Percentiles rank a stretch among this genome's conserved stretches.
Evolutionary conservation across 1,140 invertebrate species (phyloP).

Genomic region (Caenorhabditis briggsae): DNA sequence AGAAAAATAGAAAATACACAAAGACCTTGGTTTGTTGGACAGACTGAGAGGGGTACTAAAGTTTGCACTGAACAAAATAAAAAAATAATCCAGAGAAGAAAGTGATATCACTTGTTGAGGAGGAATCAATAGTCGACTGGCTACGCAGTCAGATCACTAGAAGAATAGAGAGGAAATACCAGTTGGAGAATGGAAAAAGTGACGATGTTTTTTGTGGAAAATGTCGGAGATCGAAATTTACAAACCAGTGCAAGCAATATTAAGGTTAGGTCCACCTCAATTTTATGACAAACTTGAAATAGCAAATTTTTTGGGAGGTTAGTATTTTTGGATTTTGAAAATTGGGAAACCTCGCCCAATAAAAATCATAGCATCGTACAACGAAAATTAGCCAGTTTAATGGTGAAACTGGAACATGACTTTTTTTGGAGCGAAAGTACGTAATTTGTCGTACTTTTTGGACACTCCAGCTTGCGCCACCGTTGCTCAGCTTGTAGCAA

Average conservation of each 20-base stretch:
- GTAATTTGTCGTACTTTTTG: too few relatives aligned
- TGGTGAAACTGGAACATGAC: too few relatives aligned
- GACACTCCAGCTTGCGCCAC: too few relatives aligned
- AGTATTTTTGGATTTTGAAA: too few relatives aligned
- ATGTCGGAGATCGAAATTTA: neutral
- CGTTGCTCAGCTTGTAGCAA: too few relatives aligned
- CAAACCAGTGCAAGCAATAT: neutral
- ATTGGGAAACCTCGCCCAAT: too few relatives aligned
- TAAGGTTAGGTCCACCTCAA: too few relatives aligned
- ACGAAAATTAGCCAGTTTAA: too few relatives aligned
- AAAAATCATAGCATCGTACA: too few relatives aligned
- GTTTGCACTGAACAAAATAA: neutral
- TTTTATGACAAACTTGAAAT: too few relatives aligned
- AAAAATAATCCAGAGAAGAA: neutral
- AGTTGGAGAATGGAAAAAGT: neutral
- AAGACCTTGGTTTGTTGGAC: neutral
- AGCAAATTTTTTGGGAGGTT: too few relatives aligned
- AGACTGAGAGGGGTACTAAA: neutral
- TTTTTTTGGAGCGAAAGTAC: too few relatives aligned
- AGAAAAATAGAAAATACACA: neutral
- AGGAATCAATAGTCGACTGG: neutral
- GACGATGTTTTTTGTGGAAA: neutral
- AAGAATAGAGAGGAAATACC: neutral
- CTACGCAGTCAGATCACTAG: slow-evolving; percentile 4
- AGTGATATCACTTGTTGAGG: slow-evolving; percentile 3